These are phyloP conservation scores for Folsomia candida DNA, from an alignment of 2,888 invertebrate species.

Conservation along the genomic window DNA sequence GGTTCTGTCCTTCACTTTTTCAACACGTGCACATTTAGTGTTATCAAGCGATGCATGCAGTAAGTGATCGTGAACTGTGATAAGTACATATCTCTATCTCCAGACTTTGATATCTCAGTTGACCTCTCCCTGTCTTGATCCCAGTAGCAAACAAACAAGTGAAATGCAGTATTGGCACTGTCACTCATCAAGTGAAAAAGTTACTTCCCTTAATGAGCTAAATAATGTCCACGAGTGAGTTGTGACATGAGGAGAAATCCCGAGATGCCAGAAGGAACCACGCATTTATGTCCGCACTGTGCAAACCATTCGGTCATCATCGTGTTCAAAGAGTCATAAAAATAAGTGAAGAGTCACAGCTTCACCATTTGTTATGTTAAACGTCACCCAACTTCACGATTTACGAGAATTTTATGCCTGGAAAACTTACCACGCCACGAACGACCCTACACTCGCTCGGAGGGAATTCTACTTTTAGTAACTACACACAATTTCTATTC, in stretches of 20 bases:
- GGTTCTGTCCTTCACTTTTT: too few relatives aligned
- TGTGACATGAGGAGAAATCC: not conserved
- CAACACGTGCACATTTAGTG: too few relatives aligned
- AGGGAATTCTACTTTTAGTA: too few relatives aligned
- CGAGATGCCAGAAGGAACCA: not conserved
- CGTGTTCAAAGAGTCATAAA: conserved; percentile 16
- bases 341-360: conserved; percentile 19
- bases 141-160: not conserved
- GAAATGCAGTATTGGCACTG: not conserved
- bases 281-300: not conserved
- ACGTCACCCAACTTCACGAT: conserved; percentile 19
- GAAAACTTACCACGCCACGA: not conserved
- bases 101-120: not conserved
- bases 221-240: not conserved
- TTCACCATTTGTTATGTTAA: conserved; percentile 19
- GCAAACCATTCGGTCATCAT: conserved; percentile 16
- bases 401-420: conserved; percentile 18
- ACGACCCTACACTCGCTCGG: too few relatives aligned
- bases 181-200: not conserved
- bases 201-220: not conserved
- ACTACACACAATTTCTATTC: too few relatives aligned
- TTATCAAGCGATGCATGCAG: too few relatives aligned
- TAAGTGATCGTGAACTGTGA: too few relatives aligned
- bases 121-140: not conserved
- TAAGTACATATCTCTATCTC: too few relatives aligned